A percentile compares a stretch with the other conserved stretches of the same genome.
These are phyloP conservation scores for Drosophila yooni DNA, from an alignment of 2,888 invertebrate genomes.

Conservation along the genomic window DNA sequence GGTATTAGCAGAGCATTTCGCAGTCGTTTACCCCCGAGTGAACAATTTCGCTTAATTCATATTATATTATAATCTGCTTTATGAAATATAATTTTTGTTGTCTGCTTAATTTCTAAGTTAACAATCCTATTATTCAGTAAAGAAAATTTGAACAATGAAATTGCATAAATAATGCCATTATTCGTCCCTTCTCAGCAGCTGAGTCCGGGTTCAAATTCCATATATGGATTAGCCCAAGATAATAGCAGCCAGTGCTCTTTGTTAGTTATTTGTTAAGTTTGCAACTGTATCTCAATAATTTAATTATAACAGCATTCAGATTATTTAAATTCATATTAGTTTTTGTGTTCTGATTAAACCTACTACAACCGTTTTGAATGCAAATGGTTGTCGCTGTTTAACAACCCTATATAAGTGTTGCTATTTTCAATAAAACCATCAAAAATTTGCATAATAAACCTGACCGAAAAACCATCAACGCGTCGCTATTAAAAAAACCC, in stretches of 20 bases:
- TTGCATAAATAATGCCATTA: background rate
- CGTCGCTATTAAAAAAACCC: constrained; percentile 17
- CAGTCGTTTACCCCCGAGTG: background rate
- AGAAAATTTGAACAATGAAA: background rate
- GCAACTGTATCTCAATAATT: background rate
- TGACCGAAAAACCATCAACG: constrained; percentile 28
- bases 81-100: background rate
- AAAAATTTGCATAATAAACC: constrained; percentile 63
- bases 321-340: constrained; percentile 8
- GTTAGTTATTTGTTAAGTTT: background rate
- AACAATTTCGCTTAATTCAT: no score
- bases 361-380: constrained; percentile 31
- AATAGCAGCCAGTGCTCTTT: background rate
- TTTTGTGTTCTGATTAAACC: constrained; percentile 3
- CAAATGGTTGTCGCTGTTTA: constrained; percentile 37
- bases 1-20: background rate
- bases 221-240: background rate
- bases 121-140: background rate
- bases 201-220: background rate
- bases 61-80: background rate
- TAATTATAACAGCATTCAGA: constrained; percentile 1
- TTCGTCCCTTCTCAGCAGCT: background rate
- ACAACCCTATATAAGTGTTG: constrained; percentile 48
- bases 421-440: constrained; percentile 54
- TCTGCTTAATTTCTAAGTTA: background rate